Evolutionary conservation across 2,888 invertebrate species (phyloP), one percentile per base, ranked within the genome.

Genomic region (Polyommatus icarus): DNA sequence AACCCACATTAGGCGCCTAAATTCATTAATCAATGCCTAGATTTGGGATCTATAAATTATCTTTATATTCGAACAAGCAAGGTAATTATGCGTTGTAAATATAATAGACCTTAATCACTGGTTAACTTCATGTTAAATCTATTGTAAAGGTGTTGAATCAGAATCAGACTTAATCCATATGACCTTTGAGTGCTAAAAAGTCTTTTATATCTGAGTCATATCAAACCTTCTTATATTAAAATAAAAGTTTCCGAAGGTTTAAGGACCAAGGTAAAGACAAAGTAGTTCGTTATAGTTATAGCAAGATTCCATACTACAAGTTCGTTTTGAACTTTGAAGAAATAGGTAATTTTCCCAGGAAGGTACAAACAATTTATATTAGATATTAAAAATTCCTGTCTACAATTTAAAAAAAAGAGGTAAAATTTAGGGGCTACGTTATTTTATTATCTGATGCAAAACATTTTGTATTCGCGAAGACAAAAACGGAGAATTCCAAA

Each of bases 21-120:
- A 67, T 29, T 67, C 67, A 67, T 67, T 67, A 67, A 67, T 67
- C 67, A 67, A 18, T 32, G 29, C 59, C 20, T 20, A 59, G 20
- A 4, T 61, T 10, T 24, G 20, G 61, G 20, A 12, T 3, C 54
- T 54, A 54, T 54, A 54, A 54, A 54, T 54, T 24, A 61, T 24
- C 20, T 61, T 61, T 12, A 61, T 12, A 24, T 20, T 61, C 61
- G 0, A 24, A 10, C 12, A 24, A 24, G 61, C 8, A n/a, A 59
- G 20, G n/a, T 59, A n/a, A 59, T 59, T n/a, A 20, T 59, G 59
- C 20, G 10, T 61, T 61, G 12, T 61, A 61, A 61, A 61, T 24
- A 10, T 54, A 54, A 54, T 54, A 61, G 61, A 61, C 10, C 20
- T 20, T 61, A 61, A 61, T 61, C 24, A 61, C 10, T 20, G 20